These are phyloP conservation scores for Peucedramus taeniatus DNA, from an alignment of 2,113 vertebrate genomes.

Conservation along the genomic window DNA sequence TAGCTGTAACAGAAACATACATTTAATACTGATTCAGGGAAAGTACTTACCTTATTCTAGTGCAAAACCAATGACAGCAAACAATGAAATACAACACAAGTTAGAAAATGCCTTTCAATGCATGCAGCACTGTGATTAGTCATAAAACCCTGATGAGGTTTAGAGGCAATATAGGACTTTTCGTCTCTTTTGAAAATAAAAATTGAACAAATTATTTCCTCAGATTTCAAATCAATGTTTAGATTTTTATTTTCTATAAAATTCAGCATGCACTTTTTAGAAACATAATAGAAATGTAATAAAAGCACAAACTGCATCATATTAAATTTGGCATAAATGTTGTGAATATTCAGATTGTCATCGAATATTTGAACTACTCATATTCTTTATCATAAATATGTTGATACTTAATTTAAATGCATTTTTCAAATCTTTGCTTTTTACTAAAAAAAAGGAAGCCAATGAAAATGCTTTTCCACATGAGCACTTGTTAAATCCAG, in stretches of 20 bases:
- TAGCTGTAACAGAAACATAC: background rate
- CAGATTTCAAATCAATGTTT: constrained; percentile 43
- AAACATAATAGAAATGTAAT: constrained; percentile 56
- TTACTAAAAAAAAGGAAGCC: constrained; percentile 37
- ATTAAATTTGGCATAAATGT: constrained; percentile 76
- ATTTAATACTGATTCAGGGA: constrained; percentile 33
- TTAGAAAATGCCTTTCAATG: constrained; percentile 95
- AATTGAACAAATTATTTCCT: constrained; percentile 82
- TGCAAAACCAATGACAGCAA: constrained; percentile 97
- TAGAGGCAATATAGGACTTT: constrained; percentile 82
- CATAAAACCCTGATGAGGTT: constrained; percentile 90
- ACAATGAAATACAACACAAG: constrained; percentile 98
- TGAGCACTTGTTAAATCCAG: background rate
- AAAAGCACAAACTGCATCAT: constrained; percentile 57
- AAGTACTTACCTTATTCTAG: constrained; percentile 97
- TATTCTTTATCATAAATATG: constrained; percentile 18
- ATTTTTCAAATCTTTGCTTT: constrained; percentile 15
- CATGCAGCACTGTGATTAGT: constrained; percentile 92
- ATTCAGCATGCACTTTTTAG: constrained; percentile 77
- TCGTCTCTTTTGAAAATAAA: constrained; percentile 85
- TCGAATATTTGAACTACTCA: background rate
- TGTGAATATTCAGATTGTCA: constrained; percentile 37
- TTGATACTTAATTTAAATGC: constrained; percentile 29
- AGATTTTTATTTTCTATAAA: constrained; percentile 62
- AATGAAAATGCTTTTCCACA: constrained; percentile 32